phyloP scores from a whole-genome alignment of 2,797 vertebrate species.

The Yasuhikotakia modesta region DNA sequence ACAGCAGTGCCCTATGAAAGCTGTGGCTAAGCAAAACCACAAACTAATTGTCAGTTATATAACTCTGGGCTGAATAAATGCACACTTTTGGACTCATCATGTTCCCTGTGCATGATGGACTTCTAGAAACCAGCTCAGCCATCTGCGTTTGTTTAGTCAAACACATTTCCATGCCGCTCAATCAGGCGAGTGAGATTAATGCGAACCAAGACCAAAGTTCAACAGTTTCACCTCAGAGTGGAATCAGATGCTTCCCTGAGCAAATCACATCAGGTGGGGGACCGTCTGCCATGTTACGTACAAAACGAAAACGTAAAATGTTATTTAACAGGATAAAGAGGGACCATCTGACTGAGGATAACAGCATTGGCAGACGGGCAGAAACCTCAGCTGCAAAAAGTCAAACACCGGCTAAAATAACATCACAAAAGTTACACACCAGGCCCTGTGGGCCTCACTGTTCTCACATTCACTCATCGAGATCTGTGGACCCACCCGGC shows the following conservation, averaged over 20 bases:
- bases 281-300: conserved; percentile 14
- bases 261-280: conserved; percentile 4
- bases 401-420: conserved; percentile 50
- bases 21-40: conserved; percentile 41
- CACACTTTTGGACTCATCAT: conserved; percentile 27
- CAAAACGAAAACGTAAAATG: conserved; percentile 6
- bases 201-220: conserved; percentile 41
- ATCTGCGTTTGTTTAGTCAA: conserved; percentile 41
- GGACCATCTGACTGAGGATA: neutral
- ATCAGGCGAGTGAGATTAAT: conserved; percentile 12
- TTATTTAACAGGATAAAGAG: conserved; percentile 14
- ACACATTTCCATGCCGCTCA: conserved; percentile 38
- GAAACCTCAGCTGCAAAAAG: conserved; percentile 2
- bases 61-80: conserved; percentile 43
- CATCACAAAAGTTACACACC: conserved; percentile 30
- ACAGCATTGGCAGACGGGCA: conserved; percentile 30
- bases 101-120: conserved; percentile 8
- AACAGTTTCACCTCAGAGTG: conserved; percentile 30
- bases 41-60: conserved; percentile 45
- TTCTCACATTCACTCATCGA: conserved; percentile 38
- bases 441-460: conserved; percentile 1
- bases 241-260: conserved; percentile 38
- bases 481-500: conserved; percentile 13
- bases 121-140: conserved; percentile 7
- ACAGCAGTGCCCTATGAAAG: conserved; percentile 37